Base-by-base conservation (phyloP, 2,888 invertebrate genomes). In the Drosophila vallismaia region DNA sequence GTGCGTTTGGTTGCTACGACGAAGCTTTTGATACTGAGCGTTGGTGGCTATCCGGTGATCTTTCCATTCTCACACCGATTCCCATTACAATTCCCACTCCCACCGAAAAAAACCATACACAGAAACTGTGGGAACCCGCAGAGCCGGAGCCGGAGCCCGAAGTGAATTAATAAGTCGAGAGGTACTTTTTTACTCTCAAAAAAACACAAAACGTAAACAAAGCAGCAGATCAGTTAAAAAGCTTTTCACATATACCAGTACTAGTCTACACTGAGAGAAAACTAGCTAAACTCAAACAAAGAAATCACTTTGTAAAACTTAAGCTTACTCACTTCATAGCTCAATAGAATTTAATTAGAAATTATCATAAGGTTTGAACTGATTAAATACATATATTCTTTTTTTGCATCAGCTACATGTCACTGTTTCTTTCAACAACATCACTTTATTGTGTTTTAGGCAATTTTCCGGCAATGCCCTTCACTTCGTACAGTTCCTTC, bases 1-100 rank as follows among this genome's bases (percentile, higher is more conserved):
- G 74, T 77, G 75, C 88, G 87, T 86, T 86, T 73, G 64, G 40
- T 67, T 58, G 73, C 85, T 88, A 56, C 59, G 14, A 59, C 73
- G 14, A 56, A 71, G 68, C 71, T 66, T 67, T 53, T 19, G 49
- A 57, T 63, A 82, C 82, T 82, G 87, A 59, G 14, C 24, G 29
- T 59, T 40, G 64, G 55, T 49, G 51, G 59, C 33, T 14, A 50
- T 50, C 49, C 10, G 51, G 51, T 36, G 53, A 49, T 66, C 62
- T 51, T 48, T 9, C 36, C 48, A 62, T 10, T 33, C 31, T 33
- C 28, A 24, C 31, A 19, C n/a, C 4, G n/a, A 62, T 24, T 19
- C 42, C 36, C 40, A 60, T 33, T 31, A 24, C 40, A 14, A 29
- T 31, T 26, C 4, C 42, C 28, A 29, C 31, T 33, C 42, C 36